phyloP scores from a whole-genome alignment of 2,797 vertebrate species.

The Oreochromis grahami region DNA sequence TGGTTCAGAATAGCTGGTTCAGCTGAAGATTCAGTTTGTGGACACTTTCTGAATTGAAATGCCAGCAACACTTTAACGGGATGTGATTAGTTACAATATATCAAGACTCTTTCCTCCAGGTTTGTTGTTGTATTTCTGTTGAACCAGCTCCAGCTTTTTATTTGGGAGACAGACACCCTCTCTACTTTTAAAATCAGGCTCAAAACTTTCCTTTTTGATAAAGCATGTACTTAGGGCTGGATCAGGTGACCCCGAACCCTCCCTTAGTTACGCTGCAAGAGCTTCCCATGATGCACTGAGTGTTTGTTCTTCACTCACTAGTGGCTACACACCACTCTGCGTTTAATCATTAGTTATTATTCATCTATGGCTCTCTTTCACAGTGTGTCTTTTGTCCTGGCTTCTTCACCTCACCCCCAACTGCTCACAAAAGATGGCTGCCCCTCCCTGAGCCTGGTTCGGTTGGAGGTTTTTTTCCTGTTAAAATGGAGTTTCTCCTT shows the following conservation, averaged over 20 bases:
- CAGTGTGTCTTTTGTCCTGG: not conserved
- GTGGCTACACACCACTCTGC: not conserved
- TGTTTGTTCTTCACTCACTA: not conserved
- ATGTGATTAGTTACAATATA: not conserved
- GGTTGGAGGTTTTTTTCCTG: fast-evolving
- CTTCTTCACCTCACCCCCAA: not conserved
- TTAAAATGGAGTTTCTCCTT: not conserved
- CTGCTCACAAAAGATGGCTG: not conserved
- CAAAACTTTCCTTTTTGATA: not conserved
- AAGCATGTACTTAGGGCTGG: not conserved
- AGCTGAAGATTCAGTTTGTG: not conserved
- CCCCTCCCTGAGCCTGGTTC: not conserved
- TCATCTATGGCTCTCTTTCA: not conserved
- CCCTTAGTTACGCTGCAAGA: not conserved
- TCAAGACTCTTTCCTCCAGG: not conserved
- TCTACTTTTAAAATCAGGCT: not conserved
- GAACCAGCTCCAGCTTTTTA: not conserved
- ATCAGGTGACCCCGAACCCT: not conserved
- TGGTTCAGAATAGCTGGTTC: not conserved
- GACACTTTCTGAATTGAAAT: not conserved
- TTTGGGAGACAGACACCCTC: not conserved
- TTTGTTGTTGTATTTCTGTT: not conserved
- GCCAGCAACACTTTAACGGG: not conserved
- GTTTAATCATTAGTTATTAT: not conserved
- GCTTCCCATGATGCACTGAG: not conserved